Percentiles rank a stretch among this genome's conserved stretches.
Evolutionary conservation across 2,888 invertebrate genomes (phyloP).

Genomic region (Tachina fera): DNA sequence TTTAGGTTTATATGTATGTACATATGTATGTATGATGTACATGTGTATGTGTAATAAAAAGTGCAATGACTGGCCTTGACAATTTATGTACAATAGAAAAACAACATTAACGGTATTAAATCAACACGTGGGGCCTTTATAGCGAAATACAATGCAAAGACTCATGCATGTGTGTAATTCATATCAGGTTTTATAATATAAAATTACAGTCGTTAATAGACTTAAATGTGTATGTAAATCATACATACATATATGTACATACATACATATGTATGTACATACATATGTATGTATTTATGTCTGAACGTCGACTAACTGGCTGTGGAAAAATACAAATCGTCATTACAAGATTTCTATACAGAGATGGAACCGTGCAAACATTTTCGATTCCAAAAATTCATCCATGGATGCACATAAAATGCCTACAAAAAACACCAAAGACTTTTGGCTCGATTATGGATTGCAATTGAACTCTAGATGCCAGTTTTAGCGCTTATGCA

Average conservation of each 20-base stretch:
- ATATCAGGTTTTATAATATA: background rate
- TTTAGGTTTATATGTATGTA: background rate
- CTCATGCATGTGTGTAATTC: background rate
- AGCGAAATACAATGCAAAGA: background rate
- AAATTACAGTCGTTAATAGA: background rate
- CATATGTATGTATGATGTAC: background rate
- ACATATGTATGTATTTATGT: too few relatives aligned
- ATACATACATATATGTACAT: too few relatives aligned
- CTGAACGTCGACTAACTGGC: background rate
- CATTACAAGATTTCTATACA: background rate
- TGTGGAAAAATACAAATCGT: slow-evolving; percentile 27
- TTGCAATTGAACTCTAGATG: too few relatives aligned
- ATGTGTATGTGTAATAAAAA: background rate
- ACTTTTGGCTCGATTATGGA: too few relatives aligned
- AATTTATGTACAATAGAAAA: background rate
- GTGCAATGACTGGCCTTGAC: slow-evolving; percentile 36
- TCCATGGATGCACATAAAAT: too few relatives aligned
- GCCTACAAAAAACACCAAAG: too few relatives aligned
- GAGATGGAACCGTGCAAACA: too few relatives aligned
- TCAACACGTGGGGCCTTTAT: background rate
- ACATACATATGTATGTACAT: too few relatives aligned
- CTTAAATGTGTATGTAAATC: background rate
- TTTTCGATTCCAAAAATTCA: too few relatives aligned
- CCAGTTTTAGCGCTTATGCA: too few relatives aligned
- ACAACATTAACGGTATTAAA: background rate